Evolutionary conservation across 1,140 invertebrate genomes (phyloP), one percentile per base, ranked within the genome.

Genomic region (Leptopilina boulardi): DNA sequence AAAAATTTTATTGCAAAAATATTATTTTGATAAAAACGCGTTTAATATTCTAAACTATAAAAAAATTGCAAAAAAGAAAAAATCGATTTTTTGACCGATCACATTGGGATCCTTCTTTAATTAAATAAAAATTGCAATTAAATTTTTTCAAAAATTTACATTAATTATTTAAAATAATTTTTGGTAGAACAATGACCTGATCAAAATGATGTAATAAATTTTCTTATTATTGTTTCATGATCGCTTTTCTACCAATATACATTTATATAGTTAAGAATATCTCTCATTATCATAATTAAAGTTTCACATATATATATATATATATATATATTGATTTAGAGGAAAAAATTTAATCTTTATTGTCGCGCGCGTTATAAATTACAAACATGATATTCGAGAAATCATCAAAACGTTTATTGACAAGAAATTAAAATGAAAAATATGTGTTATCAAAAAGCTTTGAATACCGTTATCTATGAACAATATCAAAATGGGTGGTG

Each of bases 301-400:
- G 26, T 66, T 66, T 66, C 59, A 66, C n/a, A n/a, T n/a, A n/a
- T n/a, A n/a, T n/a, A n/a, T n/a, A n/a, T n/a, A n/a, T n/a, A n/a
- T n/a, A n/a, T n/a, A n/a, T n/a, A n/a, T n/a, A n/a, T n/a, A n/a
- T 3, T 15, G 11, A 15, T 66, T 66, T 66, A 30, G 15, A 15
- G 59, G n/a, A n/a, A 66, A 66, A 66, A 66, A 66, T 66, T 1
- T 66, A 66, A 66, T 66, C 59, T 66, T 30, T 30, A 66, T 34
- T 66, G 23, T 66, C 11, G n/a, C 10, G n/a, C 10, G 59, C 21
- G 23, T 34, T 30, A 59, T n/a, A 30, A 30, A 66, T 10, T 30
- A 11, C 59, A 66, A 66, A 66, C 59, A 66, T 34, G 4, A 11
- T 30, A 66, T n/a, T 66, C 59, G 59, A 34, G 26, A 2, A 66